Percentiles rank a stretch among this genome's conserved stretches.
Conservation (phyloP, 2,113 vertebrate genomes). For the Ceratotherium simum region DNA sequence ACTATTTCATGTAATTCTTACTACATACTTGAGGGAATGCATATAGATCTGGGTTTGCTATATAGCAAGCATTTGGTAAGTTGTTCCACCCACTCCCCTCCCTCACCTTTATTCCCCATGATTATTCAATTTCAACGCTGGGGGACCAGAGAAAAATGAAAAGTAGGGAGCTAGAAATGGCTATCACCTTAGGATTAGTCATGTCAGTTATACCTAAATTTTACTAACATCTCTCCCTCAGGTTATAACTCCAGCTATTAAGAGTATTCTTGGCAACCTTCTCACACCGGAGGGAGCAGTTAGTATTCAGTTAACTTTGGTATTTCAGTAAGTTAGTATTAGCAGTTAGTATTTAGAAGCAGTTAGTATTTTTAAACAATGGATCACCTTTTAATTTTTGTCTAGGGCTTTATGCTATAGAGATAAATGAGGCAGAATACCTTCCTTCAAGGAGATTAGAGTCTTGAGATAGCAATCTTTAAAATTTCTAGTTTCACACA, state of each 20-base stretch:
- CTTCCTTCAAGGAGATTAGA: neutral
- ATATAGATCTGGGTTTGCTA: neutral
- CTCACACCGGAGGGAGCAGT: neutral
- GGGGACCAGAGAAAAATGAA: neutral
- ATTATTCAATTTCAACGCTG: neutral
- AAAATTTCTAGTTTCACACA: neutral
- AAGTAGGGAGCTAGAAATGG: neutral
- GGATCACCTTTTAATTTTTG: neutral
- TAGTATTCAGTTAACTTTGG: neutral
- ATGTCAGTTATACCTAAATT: neutral
- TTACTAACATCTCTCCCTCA: neutral
- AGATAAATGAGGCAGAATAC: neutral
- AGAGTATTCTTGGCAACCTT: neutral
- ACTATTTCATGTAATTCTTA: neutral
- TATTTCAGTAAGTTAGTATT: neutral
- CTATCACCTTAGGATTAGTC: neutral
- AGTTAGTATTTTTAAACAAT: neutral
- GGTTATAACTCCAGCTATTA: neutral
- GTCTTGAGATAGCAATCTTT: neutral
- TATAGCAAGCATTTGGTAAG: neutral
- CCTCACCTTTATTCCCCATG: neutral
- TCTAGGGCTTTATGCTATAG: neutral
- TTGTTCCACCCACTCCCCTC: fast-evolving
- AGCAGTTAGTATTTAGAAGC: neutral
- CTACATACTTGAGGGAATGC: neutral